Base-by-base conservation (phyloP, 2,113 vertebrate species). In the Halichoerus grypus region DNA sequence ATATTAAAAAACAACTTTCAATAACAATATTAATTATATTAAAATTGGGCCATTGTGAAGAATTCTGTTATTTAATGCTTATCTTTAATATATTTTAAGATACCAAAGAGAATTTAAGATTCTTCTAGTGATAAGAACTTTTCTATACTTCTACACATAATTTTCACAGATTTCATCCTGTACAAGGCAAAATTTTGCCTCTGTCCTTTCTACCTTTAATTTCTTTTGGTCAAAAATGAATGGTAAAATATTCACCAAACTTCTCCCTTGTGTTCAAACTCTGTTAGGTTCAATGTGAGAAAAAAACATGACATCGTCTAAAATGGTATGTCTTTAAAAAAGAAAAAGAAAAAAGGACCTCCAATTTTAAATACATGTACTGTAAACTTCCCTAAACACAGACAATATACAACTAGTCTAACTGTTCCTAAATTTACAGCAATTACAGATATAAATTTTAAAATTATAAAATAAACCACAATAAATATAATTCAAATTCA, bases 401-500 rank as follows among this genome's bases (percentile, higher is more conserved):
- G 33, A 46, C 4, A 33, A 80, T 19, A 55, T 4, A n/a, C 16
- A 61, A 49, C 5, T 26, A 28, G 31, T 5, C 12, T 49, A 8
- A 46, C 53, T 67, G 21, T 88, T 18, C 26, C 88, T 77, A 53
- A 11, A 5, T 61, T 46, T 33, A 82, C 3, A 51, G 22, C 18
- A 88, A 72, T 42, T 51, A 55, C 28, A 53, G 3, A 51, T 3
- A 49, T 2, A 55, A 28, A 53, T 39, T 81, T 69, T 83, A 31
- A 92, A 84, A 33, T 67, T 63, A 49, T 33, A 53, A 76, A 94
- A 85, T 33, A 81, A 59, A 53, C 15, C n/a, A 67, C 71, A 97
- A 55, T 67, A 59, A 76, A 79, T 49, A 71, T 46, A 89, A 81
- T 42, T 83, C 10, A 84, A 79, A 59, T 57, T 19, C 36, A 65